Conservation (phyloP, 37 sponge, comb jelly and placozoan genomes). For the Beroe forskalii region DNA sequence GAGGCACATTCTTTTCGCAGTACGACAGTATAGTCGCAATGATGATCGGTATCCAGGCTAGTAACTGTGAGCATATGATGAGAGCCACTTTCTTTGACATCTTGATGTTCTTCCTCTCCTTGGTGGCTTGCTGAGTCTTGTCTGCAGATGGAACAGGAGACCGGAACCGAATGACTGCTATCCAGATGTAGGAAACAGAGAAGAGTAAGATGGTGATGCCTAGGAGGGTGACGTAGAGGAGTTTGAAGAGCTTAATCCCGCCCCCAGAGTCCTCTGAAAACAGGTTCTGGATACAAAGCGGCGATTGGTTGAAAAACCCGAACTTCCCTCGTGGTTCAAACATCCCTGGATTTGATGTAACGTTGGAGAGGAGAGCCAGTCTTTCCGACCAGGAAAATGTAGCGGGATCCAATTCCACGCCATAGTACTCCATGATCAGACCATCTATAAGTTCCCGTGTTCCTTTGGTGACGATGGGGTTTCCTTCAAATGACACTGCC, state of each 20-base stretch:
- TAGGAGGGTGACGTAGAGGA: neutral
- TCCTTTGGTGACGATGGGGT: neutral
- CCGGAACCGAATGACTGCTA: neutral
- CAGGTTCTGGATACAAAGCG: slow-evolving; percentile 56
- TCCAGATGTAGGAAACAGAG: slow-evolving; percentile 45
- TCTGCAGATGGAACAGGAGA: neutral
- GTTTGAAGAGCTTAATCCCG: neutral
- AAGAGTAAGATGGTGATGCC: neutral
- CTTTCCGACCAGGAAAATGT: neutral
- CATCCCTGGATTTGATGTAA: neutral
- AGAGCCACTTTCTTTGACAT: slow-evolving; percentile 21
- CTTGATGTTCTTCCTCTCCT: neutral
- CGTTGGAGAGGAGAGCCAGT: slow-evolving; percentile 38
- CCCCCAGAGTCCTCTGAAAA: neutral
- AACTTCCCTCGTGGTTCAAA: slow-evolving; percentile 7
- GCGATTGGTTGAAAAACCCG: slow-evolving; percentile 57
- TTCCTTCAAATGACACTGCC: neutral
- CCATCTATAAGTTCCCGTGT: neutral
- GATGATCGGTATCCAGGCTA: slow-evolving; percentile 61
- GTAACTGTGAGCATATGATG: slow-evolving; percentile 15
- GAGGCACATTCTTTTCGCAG: neutral
- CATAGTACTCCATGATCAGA: slow-evolving; percentile 23
- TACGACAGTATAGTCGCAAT: slow-evolving; percentile 39
- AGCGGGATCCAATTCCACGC: neutral
- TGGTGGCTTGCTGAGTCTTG: neutral